Conservation (phyloP, 2,113 vertebrate species). For the Thymallus thymallus region DNA sequence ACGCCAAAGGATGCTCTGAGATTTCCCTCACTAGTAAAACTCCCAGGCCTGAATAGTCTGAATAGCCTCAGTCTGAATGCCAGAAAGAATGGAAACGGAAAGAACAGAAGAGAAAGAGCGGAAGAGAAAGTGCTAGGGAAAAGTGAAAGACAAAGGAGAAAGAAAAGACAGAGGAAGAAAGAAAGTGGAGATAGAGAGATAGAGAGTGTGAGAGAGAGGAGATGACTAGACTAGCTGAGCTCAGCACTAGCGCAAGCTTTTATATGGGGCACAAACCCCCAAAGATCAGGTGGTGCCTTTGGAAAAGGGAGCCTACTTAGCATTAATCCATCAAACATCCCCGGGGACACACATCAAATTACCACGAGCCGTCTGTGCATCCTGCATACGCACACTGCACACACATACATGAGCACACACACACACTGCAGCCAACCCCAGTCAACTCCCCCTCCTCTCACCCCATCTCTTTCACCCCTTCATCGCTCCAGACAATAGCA, state of each 20-base stretch:
- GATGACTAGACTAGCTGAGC: conserved; percentile 60
- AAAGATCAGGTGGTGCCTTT: conserved; percentile 69
- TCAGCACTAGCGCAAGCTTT: conserved; percentile 66
- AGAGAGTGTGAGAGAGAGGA: conserved; percentile 27
- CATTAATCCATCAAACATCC: conserved; percentile 73
- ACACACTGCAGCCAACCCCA: conserved; percentile 29
- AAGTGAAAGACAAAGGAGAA: conserved; percentile 22
- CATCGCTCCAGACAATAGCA: conserved; percentile 57
- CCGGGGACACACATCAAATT: conserved; percentile 69
- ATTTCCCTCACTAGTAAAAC: not conserved
- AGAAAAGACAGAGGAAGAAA: conserved; percentile 41
- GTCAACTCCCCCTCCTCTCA: conserved; percentile 24
- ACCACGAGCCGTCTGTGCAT: conserved; percentile 65
- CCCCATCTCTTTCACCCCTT: conserved; percentile 20
- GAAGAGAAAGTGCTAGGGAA: conserved; percentile 19
- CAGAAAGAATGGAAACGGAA: conserved; percentile 7
- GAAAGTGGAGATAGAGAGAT: conserved; percentile 35
- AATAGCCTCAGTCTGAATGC: conserved; percentile 10
- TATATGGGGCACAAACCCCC: conserved; percentile 61
- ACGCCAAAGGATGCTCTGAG: not conserved
- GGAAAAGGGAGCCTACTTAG: conserved; percentile 63
- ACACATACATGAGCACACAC: conserved; percentile 13
- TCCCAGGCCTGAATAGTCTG: not conserved
- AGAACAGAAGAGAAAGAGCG: conserved; percentile 10
- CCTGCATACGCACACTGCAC: conserved; percentile 16